Percentiles rank a stretch among this genome's conserved stretches.
Conservation (phyloP, 2,113 vertebrate genomes). For the Petrocephalus microphthalmus region DNA sequence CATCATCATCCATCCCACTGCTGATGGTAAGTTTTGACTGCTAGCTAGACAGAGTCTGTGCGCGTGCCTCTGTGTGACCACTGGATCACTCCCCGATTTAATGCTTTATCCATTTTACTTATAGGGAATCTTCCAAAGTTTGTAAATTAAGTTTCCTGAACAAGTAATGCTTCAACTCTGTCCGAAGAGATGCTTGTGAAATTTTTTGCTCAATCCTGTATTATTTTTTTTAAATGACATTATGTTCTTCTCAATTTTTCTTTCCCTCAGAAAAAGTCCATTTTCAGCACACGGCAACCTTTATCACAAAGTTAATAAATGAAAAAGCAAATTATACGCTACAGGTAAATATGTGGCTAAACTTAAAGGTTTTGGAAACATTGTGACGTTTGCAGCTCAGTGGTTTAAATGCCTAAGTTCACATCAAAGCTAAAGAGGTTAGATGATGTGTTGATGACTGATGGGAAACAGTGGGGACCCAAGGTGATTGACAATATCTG, state of each 20-base stretch:
- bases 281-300: slow-evolving; percentile 94
- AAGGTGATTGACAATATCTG: neutral
- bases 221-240: neutral
- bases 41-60: no score
- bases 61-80: neutral
- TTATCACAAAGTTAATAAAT: slow-evolving; percentile 85
- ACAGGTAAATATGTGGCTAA: slow-evolving; percentile 68
- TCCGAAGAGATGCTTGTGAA: neutral
- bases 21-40: slow-evolving; percentile 71
- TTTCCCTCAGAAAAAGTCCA: slow-evolving; percentile 87
- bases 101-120: neutral
- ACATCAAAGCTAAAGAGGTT: neutral
- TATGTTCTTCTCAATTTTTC: neutral
- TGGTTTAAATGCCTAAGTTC: neutral
- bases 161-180: neutral
- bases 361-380: neutral
- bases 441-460: neutral
- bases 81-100: neutral
- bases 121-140: neutral
- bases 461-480: neutral
- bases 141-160: neutral
- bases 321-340: slow-evolving; percentile 91
- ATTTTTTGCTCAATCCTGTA: neutral
- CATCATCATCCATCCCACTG: slow-evolving; percentile 88
- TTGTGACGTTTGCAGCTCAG: neutral